Base-by-base conservation (phyloP, 2,113 vertebrate genomes). In the Lampris megalopsis region DNA sequence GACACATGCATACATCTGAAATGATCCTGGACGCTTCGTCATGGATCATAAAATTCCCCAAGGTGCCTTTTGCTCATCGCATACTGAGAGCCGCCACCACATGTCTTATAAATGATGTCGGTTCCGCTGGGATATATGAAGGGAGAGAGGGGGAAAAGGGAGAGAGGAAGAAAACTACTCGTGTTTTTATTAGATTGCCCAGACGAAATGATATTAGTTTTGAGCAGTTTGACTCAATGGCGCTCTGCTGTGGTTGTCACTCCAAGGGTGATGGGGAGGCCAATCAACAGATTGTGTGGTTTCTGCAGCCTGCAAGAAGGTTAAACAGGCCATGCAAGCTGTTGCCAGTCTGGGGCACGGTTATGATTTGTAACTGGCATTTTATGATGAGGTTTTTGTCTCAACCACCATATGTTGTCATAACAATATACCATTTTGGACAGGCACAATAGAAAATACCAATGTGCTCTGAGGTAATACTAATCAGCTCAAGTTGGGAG, bases 1-100 rank as follows among this genome's bases (percentile, higher is more conserved):
- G 92, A 94, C 94, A 92, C 90, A 88, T 91, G 89, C 91, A 90
- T 92, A 91, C 90, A 86, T 90, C 89, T 80, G 83, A 88, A 90
- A 92, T 89, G 92, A 91, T 92, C 90, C 89, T 8, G 72, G 83
- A 86, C 80, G 87, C 88, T 89, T 90, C 77, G 90, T 90, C 88
- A 88, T 88, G 92, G 92, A 90, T 92, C 92, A 91, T 93, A 93
- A 93, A 93, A 92, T 85, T 88, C 90, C 90, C 90, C 92, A 92
- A 93, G 92, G 93, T 92, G 92, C 92, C 93, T 93, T 94, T 93
- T 68, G 56, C 86, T 91, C 87, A 85, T 86, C 5, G 67, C 82
- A 79, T 82, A 89, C 80, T 88, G 88, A 93, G 83, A 83, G 81
- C 57, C 45, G 60, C 67, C 81, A 68, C 68, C 77, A 13, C 79